Base-by-base conservation (phyloP, 2,113 vertebrate genomes). In the Otus sunia region DNA sequence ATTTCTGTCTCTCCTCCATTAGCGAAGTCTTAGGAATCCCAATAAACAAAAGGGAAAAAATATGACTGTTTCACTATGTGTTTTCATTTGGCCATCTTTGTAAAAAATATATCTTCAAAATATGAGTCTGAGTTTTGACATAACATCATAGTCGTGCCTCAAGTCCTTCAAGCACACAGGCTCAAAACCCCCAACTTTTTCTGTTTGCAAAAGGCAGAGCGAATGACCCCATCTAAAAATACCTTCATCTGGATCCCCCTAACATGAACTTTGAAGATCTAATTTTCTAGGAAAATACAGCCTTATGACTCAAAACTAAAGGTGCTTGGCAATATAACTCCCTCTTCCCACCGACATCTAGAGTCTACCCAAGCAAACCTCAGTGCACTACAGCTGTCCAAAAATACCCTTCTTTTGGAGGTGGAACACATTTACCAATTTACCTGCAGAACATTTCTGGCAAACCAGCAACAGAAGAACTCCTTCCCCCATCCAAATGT, bases 31-130 rank as follows among this genome's bases (percentile, higher is more conserved):
- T 34, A 37, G 39, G 21, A 93, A 82, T 59, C 37, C 50, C 4
- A 59, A 55, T 22, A 32, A 86, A 9, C 34, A 58, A 79, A 5
- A 74, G 41, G 25, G 30, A 55, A 73, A 37, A 86, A 92, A 69
- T 12, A 6, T 15, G 16, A 34, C 14, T 59, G 13, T n/a, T 69
- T 69, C 55, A 59, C 45, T 78, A 18, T 0, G 0, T 41, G 37
- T 37, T 60, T 41, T 77, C 22, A 10, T 88, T 73, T 59, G 50
- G 75, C 25, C 53, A 73, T 30, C 55, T 74, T 39, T 26, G 26
- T 5, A 25, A 32, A 86, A 92, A 84, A 78, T 10, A 1, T 11
- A n/a, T 32, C 14, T 75, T 78, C 17, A 75, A 53, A 63, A 82
- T 41, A 30, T 52, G 52, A 52, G 29, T 34, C 21, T 56, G 29